These are phyloP conservation scores for Spheniscus humboldti DNA, from an alignment of 2,797 vertebrate species.

Conservation along the genomic window DNA sequence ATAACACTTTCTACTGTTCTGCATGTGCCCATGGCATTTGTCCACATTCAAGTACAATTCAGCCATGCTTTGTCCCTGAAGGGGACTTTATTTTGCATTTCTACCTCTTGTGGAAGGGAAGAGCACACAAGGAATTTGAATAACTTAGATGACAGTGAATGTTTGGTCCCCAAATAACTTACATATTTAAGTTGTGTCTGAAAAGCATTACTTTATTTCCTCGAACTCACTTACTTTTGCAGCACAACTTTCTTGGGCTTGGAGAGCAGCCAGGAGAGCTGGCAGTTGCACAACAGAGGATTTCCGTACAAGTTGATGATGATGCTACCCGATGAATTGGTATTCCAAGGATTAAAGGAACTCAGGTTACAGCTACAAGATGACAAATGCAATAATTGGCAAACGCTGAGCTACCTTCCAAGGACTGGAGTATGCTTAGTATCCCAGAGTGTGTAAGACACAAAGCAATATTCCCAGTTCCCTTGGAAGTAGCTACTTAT, in stretches of 20 bases:
- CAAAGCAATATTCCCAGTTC: background rate
- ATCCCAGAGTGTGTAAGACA: background rate
- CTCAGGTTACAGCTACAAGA: slow-evolving; percentile 77
- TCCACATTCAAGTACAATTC: background rate
- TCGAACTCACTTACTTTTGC: slow-evolving; percentile 65
- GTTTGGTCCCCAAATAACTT: background rate
- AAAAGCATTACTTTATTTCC: background rate
- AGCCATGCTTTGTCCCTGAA: background rate
- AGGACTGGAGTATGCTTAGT: background rate
- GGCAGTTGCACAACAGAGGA: slow-evolving; percentile 73
- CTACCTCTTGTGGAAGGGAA: background rate
- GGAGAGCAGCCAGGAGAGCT: slow-evolving; percentile 72
- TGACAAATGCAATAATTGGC: background rate
- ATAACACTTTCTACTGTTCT: background rate
- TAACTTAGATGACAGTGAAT: background rate
- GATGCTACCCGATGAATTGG: slow-evolving; percentile 37
- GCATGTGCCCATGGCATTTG: background rate
- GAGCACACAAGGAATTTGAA: background rate
- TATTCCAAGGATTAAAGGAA: slow-evolving; percentile 70
- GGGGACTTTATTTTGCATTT: background rate
- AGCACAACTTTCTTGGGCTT: slow-evolving; percentile 43
- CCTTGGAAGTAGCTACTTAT: background rate
- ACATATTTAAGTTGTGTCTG: background rate
- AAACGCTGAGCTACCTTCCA: background rate
- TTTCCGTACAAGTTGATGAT: slow-evolving; percentile 69